Percentiles rank a stretch among this genome's conserved stretches.
Conservation (phyloP, 2,888 invertebrate species). For the Erebia ligea region DNA sequence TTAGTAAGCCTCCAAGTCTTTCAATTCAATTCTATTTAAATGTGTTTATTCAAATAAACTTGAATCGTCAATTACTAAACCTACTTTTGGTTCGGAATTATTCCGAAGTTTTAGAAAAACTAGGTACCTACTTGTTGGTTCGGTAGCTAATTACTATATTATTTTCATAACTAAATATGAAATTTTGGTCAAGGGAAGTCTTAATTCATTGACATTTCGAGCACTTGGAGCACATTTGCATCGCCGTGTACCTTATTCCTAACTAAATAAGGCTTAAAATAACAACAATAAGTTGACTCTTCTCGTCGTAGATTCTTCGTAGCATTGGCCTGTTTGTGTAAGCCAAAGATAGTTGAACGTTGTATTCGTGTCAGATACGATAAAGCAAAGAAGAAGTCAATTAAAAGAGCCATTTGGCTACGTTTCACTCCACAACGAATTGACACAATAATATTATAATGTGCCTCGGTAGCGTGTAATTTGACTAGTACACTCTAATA, state of each 20-base stretch:
- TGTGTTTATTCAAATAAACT: too few species aligned
- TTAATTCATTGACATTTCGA: constrained; percentile 20
- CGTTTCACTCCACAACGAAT: neutral
- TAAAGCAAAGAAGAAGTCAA: neutral
- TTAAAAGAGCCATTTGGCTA: neutral
- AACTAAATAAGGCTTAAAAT: constrained; percentile 4
- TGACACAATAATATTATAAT: too few species aligned
- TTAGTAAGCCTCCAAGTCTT: too few species aligned
- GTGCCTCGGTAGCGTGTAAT: too few species aligned
- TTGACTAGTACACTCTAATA: too few species aligned
- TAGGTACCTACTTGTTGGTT: too few species aligned
- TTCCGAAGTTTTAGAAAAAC: too few species aligned
- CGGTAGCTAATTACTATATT: too few species aligned
- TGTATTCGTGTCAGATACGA: neutral
- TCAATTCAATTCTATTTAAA: too few species aligned
- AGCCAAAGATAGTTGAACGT: neutral
- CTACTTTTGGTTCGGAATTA: too few species aligned
- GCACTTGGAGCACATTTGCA: neutral
- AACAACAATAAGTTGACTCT: constrained; percentile 13
- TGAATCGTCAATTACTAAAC: too few species aligned
- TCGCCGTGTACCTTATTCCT: neutral
- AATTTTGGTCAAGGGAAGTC: constrained; percentile 24
- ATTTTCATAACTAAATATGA: neutral
- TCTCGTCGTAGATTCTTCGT: neutral
- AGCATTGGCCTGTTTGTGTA: constrained; percentile 20